Percentiles rank a stretch among this genome's conserved stretches.
These are phyloP conservation scores for Scaptomyza tumidula DNA, from an alignment of 2,888 invertebrate genomes.

Conservation along the genomic window DNA sequence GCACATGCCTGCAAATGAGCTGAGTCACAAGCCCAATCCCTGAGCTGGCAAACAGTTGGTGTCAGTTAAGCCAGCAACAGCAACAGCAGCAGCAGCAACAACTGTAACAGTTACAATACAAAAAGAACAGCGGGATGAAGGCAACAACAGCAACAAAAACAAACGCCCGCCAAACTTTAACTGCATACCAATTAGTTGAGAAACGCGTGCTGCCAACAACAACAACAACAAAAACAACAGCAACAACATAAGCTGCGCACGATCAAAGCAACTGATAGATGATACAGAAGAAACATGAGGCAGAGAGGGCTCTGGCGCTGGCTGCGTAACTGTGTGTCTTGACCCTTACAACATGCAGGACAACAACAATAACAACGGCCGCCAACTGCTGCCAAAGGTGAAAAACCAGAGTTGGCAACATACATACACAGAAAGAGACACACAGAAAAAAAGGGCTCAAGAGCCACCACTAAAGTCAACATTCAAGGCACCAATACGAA, in stretches of 20 bases:
- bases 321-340: slow-evolving; percentile 80
- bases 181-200: slow-evolving; percentile 83
- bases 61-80: slow-evolving; percentile 54
- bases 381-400: slow-evolving; percentile 81
- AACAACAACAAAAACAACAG: slow-evolving; percentile 50
- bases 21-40: slow-evolving; percentile 53
- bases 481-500: slow-evolving; percentile 54
- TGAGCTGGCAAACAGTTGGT: slow-evolving; percentile 67
- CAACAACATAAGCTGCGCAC: slow-evolving; percentile 52
- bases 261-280: slow-evolving; percentile 70
- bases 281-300: slow-evolving; percentile 27
- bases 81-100: slow-evolving; percentile 38
- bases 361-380: slow-evolving; percentile 55
- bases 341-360: slow-evolving; percentile 77
- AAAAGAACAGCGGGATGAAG: slow-evolving; percentile 45
- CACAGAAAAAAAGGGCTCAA: slow-evolving; percentile 46
- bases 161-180: slow-evolving; percentile 78
- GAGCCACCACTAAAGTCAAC: slow-evolving; percentile 70
- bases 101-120: slow-evolving; percentile 69
- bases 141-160: slow-evolving; percentile 37
- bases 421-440: slow-evolving; percentile 4
- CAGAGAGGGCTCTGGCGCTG: slow-evolving; percentile 47
- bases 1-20: slow-evolving; percentile 34
- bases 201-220: slow-evolving; percentile 82
- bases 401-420: slow-evolving; percentile 78